These are phyloP conservation scores for Gobiocypris rarus DNA, from an alignment of 2,113 vertebrate genomes.

Conservation along the genomic window DNA sequence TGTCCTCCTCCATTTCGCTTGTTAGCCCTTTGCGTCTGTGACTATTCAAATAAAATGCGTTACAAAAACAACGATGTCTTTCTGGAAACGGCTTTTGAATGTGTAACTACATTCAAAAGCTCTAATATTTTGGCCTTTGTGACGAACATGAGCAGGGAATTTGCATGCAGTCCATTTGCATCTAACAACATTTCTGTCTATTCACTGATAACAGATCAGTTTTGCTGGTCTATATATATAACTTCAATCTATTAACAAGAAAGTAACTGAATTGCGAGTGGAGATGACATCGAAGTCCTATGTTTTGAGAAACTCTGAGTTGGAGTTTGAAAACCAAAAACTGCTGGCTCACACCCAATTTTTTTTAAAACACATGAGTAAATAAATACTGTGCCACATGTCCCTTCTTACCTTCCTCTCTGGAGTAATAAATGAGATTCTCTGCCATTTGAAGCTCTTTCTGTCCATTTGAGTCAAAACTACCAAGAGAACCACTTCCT, in stretches of 20 bases:
- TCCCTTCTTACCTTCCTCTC: constrained; percentile 83
- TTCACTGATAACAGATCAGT: not conserved
- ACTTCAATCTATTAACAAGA: not conserved
- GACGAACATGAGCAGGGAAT: constrained; percentile 33
- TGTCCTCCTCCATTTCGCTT: constrained; percentile 7
- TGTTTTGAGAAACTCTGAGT: constrained; percentile 18
- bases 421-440: constrained; percentile 92
- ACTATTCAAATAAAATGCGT: constrained; percentile 11
- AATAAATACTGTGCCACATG: constrained; percentile 2
- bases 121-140: constrained; percentile 45
- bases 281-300: constrained; percentile 40
- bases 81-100: constrained; percentile 31
- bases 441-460: constrained; percentile 89
- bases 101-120: constrained; percentile 38
- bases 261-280: constrained; percentile 37
- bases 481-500: constrained; percentile 57
- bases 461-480: constrained; percentile 64
- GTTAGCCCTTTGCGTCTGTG: constrained; percentile 2
- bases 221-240: not conserved
- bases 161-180: constrained; percentile 28
- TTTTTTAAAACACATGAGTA: not conserved
- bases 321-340: not conserved
- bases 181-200: not conserved
- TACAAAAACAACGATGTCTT: not conserved
- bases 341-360: not conserved